phyloP scores from a whole-genome alignment of 2,797 vertebrate species.

The Myripristis jacobus region DNA sequence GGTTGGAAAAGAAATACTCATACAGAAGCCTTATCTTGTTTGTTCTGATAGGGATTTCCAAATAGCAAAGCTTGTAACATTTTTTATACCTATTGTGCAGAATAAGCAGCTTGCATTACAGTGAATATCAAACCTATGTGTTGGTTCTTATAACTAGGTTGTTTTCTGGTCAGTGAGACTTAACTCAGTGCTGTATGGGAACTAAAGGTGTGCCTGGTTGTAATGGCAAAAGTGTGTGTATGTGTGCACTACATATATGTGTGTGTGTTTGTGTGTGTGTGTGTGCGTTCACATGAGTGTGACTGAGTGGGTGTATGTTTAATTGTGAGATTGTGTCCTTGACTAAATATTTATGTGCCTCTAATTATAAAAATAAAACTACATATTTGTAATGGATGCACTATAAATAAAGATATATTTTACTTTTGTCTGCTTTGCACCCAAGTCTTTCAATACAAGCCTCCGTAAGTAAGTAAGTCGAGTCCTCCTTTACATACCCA shows the following conservation, averaged over 20 bases:
- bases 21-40: conserved; percentile 26
- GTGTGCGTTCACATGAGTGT: conserved; percentile 7
- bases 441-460: background rate
- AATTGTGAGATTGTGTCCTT: conserved; percentile 11
- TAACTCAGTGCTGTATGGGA: conserved; percentile 12
- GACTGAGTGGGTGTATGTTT: background rate
- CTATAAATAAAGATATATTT: conserved; percentile 32
- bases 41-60: conserved; percentile 32
- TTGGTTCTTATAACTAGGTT: background rate
- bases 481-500: background rate
- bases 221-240: conserved; percentile 7
- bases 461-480: background rate
- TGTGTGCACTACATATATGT: background rate
- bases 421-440: conserved; percentile 14
- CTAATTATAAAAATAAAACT: conserved; percentile 8
- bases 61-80: background rate
- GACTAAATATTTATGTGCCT: conserved; percentile 12
- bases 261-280: conserved; percentile 5
- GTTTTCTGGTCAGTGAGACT: conserved; percentile 11
- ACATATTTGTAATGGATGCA: conserved; percentile 23
- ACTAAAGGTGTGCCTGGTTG: conserved; percentile 26
- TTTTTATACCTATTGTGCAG: conserved; percentile 30
- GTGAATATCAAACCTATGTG: background rate
- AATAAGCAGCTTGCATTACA: conserved; percentile 16
- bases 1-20: conserved; percentile 13